Percentiles rank a stretch among this genome's conserved stretches.
These are phyloP conservation scores for Drosophila albomicans DNA, from an alignment of 1,140 invertebrate genomes.

Conservation along the genomic window DNA sequence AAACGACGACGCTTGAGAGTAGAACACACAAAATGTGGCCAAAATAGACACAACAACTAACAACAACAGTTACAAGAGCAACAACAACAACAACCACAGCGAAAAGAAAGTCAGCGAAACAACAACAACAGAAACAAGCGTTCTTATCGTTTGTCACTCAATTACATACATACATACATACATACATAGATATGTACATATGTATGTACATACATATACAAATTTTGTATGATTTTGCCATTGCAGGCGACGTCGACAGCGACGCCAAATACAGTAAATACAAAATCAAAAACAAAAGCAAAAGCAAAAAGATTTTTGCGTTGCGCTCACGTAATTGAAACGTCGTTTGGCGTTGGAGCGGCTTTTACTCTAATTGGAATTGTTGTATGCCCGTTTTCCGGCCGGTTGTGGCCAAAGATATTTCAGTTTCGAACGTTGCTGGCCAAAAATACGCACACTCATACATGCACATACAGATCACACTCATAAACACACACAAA, in stretches of 20 bases:
- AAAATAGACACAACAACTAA: slow-evolving; percentile 31
- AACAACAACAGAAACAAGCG: slow-evolving; percentile 24
- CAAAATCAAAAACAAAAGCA: background rate
- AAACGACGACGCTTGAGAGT: slow-evolving; percentile 10
- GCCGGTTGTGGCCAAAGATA: slow-evolving; percentile 68
- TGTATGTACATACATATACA: slow-evolving; percentile 16
- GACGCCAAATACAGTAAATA: slow-evolving; percentile 24
- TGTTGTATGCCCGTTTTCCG: slow-evolving; percentile 72
- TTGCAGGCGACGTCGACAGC: slow-evolving; percentile 26
- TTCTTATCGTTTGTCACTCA: slow-evolving; percentile 72
- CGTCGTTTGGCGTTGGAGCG: slow-evolving; percentile 30
- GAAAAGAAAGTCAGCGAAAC: slow-evolving; percentile 53
- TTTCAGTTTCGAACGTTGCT: slow-evolving; percentile 58
- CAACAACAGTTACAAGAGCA: slow-evolving; percentile 14
- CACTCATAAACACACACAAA: slow-evolving; percentile 46
- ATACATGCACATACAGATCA: slow-evolving; percentile 15
- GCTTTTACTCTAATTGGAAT: slow-evolving; percentile 76
- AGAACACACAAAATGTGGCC: slow-evolving; percentile 34
- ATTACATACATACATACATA: slow-evolving; percentile 18
- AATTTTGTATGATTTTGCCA: slow-evolving; percentile 52
- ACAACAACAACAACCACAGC: slow-evolving; percentile 9
- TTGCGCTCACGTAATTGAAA: slow-evolving; percentile 65
- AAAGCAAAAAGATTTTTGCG: slow-evolving; percentile 33
- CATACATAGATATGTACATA: too few relatives aligned
- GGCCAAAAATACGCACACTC: slow-evolving; percentile 65